These are phyloP conservation scores for Pinctada fucata DNA, from an alignment of 2,888 invertebrate species.

Conservation along the genomic window DNA sequence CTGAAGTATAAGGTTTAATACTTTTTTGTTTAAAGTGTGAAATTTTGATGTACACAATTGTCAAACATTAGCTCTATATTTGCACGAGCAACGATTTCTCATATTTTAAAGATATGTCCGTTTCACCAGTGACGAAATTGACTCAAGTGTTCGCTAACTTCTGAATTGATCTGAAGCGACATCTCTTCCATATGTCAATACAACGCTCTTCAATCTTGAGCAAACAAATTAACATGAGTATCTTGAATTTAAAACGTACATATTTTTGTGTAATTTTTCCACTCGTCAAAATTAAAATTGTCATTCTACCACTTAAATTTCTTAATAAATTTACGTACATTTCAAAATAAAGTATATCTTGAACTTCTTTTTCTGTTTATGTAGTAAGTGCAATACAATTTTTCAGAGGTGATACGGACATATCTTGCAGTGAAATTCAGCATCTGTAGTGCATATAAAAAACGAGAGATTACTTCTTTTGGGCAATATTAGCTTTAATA, in stretches of 20 bases:
- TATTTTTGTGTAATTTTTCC: not conserved
- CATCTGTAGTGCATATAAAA: too few species aligned
- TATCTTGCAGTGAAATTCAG: too few species aligned
- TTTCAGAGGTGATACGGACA: too few species aligned
- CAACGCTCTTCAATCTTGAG: conserved; percentile 20
- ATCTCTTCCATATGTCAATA: conserved; percentile 29
- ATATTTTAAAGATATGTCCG: conserved; percentile 2
- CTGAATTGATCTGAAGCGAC: conserved; percentile 19
- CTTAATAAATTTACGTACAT: not conserved
- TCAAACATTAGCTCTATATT: conserved; percentile 23
- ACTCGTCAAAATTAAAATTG: not conserved
- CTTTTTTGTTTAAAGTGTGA: conserved; percentile 40
- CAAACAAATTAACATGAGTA: conserved; percentile 29
- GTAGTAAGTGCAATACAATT: too few species aligned
- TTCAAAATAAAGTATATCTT: not conserved
- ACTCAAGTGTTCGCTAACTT: conserved; percentile 10
- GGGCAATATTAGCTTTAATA: not conserved
- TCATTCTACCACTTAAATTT: not conserved
- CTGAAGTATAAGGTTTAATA: conserved; percentile 32
- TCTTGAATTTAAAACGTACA: conserved; percentile 4
- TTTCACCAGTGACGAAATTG: conserved; percentile 23
- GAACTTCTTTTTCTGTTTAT: too few species aligned
- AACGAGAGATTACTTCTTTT: too few species aligned
- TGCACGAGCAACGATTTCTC: conserved; percentile 19
- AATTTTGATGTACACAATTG: conserved; percentile 18